These are phyloP conservation scores for Hermetia illucens DNA, from an alignment of 1,140 invertebrate genomes.

Conservation along the genomic window DNA sequence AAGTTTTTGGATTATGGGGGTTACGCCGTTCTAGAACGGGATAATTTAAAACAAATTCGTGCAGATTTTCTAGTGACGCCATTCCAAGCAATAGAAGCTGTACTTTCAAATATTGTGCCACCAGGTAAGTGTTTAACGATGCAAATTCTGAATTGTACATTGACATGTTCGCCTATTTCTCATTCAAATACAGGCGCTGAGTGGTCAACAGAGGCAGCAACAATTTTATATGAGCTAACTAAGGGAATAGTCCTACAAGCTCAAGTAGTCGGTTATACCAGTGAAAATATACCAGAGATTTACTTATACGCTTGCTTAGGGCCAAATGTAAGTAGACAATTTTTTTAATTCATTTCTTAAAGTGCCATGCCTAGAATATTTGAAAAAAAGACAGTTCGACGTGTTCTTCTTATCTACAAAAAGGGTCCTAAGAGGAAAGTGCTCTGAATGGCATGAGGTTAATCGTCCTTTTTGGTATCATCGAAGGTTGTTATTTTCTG, in stretches of 20 bases:
- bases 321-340: conserved; percentile 44
- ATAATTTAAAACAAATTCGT: conserved; percentile 70
- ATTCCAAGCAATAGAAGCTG: conserved; percentile 92
- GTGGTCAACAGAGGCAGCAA: conserved; percentile 62
- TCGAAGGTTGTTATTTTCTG: too few species aligned
- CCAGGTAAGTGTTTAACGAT: conserved; percentile 41
- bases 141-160: conserved; percentile 3
- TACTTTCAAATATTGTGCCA: conserved; percentile 76
- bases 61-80: conserved; percentile 84
- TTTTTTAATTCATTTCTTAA: conserved; percentile 3
- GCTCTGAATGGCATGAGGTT: too few species aligned
- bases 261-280: conserved; percentile 68
- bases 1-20: conserved; percentile 91
- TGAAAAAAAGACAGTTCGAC: not conserved
- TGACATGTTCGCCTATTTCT: conserved; percentile 6
- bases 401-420: not conserved
- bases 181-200: conserved; percentile 28
- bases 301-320: conserved; percentile 58
- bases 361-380: not conserved
- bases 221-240: conserved; percentile 60
- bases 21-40: conserved; percentile 60
- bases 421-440: not conserved
- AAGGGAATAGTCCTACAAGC: conserved; percentile 69
- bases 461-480: too few species aligned
- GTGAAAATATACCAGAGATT: conserved; percentile 59